Conservation (phyloP, 1,140 invertebrate genomes). For the Cyrtorhinus lividipennis region DNA sequence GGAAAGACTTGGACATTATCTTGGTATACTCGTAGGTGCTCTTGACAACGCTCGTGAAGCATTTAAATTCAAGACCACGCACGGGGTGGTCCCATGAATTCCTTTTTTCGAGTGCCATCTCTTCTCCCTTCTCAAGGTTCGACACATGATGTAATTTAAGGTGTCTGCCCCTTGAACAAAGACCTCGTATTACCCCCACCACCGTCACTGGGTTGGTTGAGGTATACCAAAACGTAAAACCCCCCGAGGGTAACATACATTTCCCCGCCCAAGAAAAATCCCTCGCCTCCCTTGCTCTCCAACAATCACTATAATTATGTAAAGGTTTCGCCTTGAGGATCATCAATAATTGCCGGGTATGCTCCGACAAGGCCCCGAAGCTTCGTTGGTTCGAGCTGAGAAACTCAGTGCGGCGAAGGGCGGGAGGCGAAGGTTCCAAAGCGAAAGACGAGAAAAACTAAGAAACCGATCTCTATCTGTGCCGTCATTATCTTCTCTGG, state of each 20-base stretch:
- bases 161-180: not conserved
- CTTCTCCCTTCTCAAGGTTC: not conserved
- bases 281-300: slow-evolving; percentile 4
- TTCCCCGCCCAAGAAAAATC: not conserved
- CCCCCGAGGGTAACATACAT: slow-evolving; percentile 12
- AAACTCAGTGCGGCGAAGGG: not conserved
- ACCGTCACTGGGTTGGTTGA: not conserved
- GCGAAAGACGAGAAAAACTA: not conserved
- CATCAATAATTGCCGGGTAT: slow-evolving; percentile 14
- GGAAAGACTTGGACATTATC: too few relatives aligned
- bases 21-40: too few relatives aligned
- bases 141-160: not conserved
- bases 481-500: slow-evolving; percentile 1
- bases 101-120: too few relatives aligned
- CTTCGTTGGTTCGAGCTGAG: not conserved
- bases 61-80: too few relatives aligned
- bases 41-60: too few relatives aligned
- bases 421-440: not conserved
- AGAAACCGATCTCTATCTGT: slow-evolving; percentile 8
- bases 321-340: slow-evolving; percentile 16
- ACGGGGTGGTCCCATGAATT: too few relatives aligned
- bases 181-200: not conserved
- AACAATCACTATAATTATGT: slow-evolving; percentile 14
- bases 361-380: not conserved
- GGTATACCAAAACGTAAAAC: too few relatives aligned